Evolutionary conservation across 2,113 vertebrate genomes (phyloP).

Genomic region (Gorsachius goisagi): DNA sequence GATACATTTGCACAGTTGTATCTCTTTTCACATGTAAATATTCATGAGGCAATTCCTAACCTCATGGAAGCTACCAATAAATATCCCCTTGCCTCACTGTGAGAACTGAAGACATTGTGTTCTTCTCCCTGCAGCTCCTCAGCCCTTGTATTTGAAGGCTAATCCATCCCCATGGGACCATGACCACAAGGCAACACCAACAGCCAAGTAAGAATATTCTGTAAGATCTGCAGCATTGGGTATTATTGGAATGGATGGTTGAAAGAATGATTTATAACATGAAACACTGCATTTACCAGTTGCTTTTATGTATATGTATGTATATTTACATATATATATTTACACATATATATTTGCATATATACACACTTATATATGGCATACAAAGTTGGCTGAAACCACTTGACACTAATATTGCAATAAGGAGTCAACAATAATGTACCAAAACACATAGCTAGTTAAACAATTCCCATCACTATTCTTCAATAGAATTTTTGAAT

Average conservation of each 20-base stretch:
- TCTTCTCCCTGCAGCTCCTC: not conserved
- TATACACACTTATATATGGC: not conserved
- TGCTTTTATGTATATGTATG: conserved; percentile 50
- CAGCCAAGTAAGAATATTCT: conserved; percentile 12
- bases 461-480: not conserved
- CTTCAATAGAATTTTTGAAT: not conserved
- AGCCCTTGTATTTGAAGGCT: not conserved
- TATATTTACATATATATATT: conserved; percentile 36
- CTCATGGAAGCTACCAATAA: conserved; percentile 10
- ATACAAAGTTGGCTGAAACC: conserved; percentile 11
- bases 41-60: conserved; percentile 11
- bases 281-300: conserved; percentile 60
- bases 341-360: conserved; percentile 13
- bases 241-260: conserved; percentile 23
- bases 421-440: conserved; percentile 12
- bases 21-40: conserved; percentile 27
- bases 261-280: conserved; percentile 31
- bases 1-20: conserved; percentile 14
- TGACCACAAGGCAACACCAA: conserved; percentile 25
- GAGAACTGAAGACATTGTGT: not conserved
- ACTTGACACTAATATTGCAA: conserved; percentile 14
- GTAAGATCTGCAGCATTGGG: not conserved
- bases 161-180: conserved; percentile 7
- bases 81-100: not conserved
- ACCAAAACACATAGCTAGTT: not conserved